These are phyloP conservation scores for Neodontobutis hainanensis DNA, from an alignment of 2,113 vertebrate species.

Conservation along the genomic window DNA sequence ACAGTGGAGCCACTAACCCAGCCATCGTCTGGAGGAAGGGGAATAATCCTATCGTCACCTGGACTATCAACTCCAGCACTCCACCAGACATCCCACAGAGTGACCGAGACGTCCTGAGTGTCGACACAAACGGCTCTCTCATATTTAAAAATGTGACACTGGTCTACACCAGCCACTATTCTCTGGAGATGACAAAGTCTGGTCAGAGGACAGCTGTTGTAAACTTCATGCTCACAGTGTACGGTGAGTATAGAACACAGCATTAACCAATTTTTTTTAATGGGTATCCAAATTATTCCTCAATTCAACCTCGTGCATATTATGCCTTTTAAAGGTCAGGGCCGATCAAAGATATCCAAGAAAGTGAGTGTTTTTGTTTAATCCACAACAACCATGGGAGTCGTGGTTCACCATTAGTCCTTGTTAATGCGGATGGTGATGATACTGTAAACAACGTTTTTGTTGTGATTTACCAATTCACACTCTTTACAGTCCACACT, in stretches of 20 bases:
- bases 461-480: neutral
- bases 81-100: conserved; percentile 25
- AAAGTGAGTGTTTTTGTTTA: too few relatives aligned
- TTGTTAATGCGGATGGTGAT: too few relatives aligned
- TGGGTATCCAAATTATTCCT: too few relatives aligned
- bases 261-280: too few relatives aligned
- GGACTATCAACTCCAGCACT: conserved; percentile 32
- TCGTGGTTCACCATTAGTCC: too few relatives aligned
- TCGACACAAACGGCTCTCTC: conserved; percentile 63
- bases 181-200: conserved; percentile 54
- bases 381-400: too few relatives aligned
- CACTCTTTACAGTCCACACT: too few relatives aligned
- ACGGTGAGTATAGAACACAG: conserved; percentile 62
- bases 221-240: conserved; percentile 66
- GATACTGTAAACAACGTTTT: neutral
- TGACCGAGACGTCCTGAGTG: conserved; percentile 18
- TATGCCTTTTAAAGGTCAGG: too few relatives aligned
- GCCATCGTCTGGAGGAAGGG: conserved; percentile 62
- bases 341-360: too few relatives aligned
- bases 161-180: conserved; percentile 52
- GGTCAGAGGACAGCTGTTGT: conserved; percentile 21
- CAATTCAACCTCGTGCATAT: too few relatives aligned
- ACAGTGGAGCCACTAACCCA: conserved; percentile 50
- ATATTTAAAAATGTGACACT: conserved; percentile 54
- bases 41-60: conserved; percentile 43